Conservation (phyloP, 2,113 vertebrate genomes). For the Myotis lucifugus region DNA sequence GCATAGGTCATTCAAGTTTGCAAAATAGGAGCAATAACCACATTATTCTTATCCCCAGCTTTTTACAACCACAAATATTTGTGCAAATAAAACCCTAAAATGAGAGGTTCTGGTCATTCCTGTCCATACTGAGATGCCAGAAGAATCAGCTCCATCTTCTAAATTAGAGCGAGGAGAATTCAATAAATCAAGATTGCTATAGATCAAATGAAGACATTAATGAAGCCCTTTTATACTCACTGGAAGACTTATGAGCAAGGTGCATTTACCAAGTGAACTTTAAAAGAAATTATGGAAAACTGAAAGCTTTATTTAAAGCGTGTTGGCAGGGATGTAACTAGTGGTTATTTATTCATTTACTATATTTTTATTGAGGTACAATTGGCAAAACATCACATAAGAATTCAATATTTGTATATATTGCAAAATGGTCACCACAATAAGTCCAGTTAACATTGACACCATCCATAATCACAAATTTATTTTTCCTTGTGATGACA, state of each 20-base stretch:
- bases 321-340: background rate
- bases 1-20: background rate
- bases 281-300: constrained; percentile 24
- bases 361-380: background rate
- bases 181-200: background rate
- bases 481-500: background rate
- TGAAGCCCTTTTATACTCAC: background rate
- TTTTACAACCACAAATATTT: background rate
- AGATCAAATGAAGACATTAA: background rate
- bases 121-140: background rate
- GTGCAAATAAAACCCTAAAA: constrained; percentile 43
- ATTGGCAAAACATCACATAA: background rate
- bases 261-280: background rate
- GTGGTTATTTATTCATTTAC: background rate
- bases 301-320: background rate
- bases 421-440: background rate
- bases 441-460: background rate
- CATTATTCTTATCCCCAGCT: background rate
- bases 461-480: background rate
- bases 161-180: background rate
- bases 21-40: background rate
- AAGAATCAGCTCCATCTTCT: background rate
- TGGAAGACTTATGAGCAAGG: background rate
- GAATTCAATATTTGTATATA: background rate
- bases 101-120: background rate